phyloP scores from a whole-genome alignment of 2,113 vertebrate species.

The Raja brachyura region DNA sequence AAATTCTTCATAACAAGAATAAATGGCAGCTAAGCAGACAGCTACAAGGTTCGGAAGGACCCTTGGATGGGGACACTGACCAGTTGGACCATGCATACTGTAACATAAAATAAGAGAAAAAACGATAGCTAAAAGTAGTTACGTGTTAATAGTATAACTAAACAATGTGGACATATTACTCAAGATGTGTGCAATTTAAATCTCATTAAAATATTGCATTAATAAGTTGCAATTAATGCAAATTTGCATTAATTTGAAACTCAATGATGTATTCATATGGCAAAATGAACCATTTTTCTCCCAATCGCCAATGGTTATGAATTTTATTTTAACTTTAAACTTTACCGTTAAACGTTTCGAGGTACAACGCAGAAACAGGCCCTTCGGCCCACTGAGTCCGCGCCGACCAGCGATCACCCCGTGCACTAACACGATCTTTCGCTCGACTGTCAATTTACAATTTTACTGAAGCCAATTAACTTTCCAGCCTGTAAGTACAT shows the following conservation, averaged over 20 bases:
- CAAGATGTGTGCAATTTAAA: neutral
- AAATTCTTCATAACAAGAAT: slow-evolving; percentile 97
- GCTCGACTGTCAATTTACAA: too few species aligned
- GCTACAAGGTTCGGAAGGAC: slow-evolving; percentile 97
- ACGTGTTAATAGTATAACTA: neutral
- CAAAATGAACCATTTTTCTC: neutral
- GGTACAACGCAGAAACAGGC: too few species aligned
- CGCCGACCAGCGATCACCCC: too few species aligned
- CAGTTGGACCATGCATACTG: slow-evolving; percentile 97
- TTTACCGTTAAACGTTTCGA: too few species aligned
- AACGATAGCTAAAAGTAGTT: neutral
- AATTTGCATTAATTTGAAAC: neutral
- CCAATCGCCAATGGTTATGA: neutral
- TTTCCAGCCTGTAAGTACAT: too few species aligned
- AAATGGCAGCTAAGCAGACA: slow-evolving; percentile 95
- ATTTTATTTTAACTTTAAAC: neutral
- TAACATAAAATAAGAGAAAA: slow-evolving; percentile 45
- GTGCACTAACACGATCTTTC: too few species aligned
- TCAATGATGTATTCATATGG: neutral
- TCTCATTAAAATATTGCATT: neutral
- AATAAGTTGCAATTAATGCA: too few species aligned
- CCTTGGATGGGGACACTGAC: slow-evolving; percentile 93
- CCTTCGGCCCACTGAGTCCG: too few species aligned
- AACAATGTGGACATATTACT: neutral
- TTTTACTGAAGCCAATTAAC: too few species aligned